phyloP scores from a whole-genome alignment of 2,888 invertebrate species.

The Callyntrura guangdongensis region DNA sequence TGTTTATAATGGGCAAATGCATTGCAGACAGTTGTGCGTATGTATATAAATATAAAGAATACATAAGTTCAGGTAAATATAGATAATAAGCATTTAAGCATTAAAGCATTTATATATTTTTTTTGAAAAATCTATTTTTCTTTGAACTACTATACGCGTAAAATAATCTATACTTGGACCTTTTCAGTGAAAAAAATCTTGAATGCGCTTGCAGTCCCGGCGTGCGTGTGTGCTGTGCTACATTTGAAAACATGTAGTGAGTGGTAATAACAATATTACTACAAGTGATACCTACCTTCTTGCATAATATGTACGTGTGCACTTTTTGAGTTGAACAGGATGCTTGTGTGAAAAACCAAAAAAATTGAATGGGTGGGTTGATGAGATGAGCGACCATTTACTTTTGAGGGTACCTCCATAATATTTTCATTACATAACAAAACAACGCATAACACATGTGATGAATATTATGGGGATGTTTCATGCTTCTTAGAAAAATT shows the following conservation, averaged over 20 bases:
- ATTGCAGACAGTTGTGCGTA: neutral
- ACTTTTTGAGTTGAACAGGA: slow-evolving; percentile 62
- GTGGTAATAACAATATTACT: slow-evolving; percentile 3
- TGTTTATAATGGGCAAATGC: neutral
- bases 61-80: slow-evolving; percentile 30
- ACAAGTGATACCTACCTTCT: neutral
- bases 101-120: too few relatives aligned
- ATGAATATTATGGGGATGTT: neutral
- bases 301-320: neutral
- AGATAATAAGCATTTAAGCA: neutral
- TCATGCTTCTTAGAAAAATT: slow-evolving; percentile 24
- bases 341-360: slow-evolving; percentile 49
- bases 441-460: neutral
- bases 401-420: slow-evolving; percentile 21
- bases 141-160: slow-evolving; percentile 22
- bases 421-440: slow-evolving; percentile 31
- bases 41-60: slow-evolving; percentile 5
- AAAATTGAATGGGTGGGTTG: slow-evolving; percentile 74
- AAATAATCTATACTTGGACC: neutral
- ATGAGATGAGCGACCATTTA: slow-evolving; percentile 41
- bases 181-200: neutral
- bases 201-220: slow-evolving; percentile 41
- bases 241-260: neutral
- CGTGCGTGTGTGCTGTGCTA: slow-evolving; percentile 58
- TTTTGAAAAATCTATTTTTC: slow-evolving; percentile 25